Evolutionary conservation across 2,888 invertebrate genomes (phyloP).

Genomic region (Brachyptera risi): DNA sequence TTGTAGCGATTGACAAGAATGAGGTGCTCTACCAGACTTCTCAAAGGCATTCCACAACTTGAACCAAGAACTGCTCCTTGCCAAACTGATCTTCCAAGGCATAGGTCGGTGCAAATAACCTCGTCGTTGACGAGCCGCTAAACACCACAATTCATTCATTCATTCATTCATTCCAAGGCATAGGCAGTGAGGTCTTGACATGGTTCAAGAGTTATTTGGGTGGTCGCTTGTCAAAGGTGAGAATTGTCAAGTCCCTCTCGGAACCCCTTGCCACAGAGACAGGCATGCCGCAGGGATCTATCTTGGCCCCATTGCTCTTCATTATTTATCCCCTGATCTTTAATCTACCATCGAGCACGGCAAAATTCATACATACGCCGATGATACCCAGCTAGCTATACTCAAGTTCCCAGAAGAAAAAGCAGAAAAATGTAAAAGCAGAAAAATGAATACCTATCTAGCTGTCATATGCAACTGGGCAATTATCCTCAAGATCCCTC

Average conservation of each 20-base stretch:
- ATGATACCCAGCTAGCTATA: not conserved
- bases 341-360: not conserved
- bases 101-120: no score
- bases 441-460: not conserved
- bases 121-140: no score
- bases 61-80: constrained; percentile 31
- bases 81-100: not conserved
- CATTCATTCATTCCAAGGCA: no score
- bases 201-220: not conserved
- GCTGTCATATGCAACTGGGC: not conserved
- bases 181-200: not conserved
- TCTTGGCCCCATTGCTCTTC: not conserved
- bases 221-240: not conserved
- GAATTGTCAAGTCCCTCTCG: not conserved
- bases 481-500: not conserved
- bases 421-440: not conserved
- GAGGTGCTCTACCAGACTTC: constrained; percentile 36
- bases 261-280: not conserved
- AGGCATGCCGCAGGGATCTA: not conserved
- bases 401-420: not conserved
- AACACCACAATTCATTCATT: no score
- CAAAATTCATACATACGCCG: not conserved
- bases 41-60: constrained; percentile 38
- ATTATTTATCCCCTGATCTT: not conserved
- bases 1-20: constrained; percentile 34